Evolutionary conservation across 2,113 vertebrate species (phyloP), one percentile per base, ranked within the genome.

Genomic region (Rhabdomys dilectus): DNA sequence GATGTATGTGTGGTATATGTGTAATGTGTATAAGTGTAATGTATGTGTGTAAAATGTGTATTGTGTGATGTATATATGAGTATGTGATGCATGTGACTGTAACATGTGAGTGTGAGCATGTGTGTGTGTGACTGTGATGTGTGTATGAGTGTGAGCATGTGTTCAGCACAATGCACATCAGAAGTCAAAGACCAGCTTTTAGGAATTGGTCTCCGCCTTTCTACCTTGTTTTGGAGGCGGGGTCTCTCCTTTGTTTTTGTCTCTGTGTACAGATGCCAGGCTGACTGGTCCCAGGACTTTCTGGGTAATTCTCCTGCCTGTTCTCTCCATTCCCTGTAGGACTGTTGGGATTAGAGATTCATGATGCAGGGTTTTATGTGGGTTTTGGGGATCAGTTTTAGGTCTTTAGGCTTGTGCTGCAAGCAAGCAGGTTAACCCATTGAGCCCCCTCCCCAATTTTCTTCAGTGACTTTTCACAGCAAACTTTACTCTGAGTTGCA

Each of bases 401-500:
- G 82, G 82, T 45, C n/a, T 45, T 85, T 26, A 13, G 42, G 39
- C 7, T 9, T 85, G 39, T 68, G 62, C 19, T 68, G 13, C 31
- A 68, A 0, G 4, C 3, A 24, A 48, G 82, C 82, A 21, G 15
- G 45, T 48, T 4, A 17, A 15, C 60, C 62, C 60, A 86, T 1
- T 7, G 34, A 48, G 19, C 42, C 29, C 31, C 12, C 19, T 51
- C 45, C 17, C 29, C 42, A 68, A 62, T 34, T 39, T 36, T 9
- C 64, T 21, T n/a, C 19, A 17, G 39, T 88, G 91, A 97, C 96
- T 91, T 73, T 93, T 92, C 93, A 96, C 97, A 98, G 91, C 8
- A 96, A 95, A 64, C 94, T 88, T 42, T 60, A 89, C 76, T 84
- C 94, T 96, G 89, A 89, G 72, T 98, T 98, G 88, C 96, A 98